phyloP scores from a whole-genome alignment of 2,797 vertebrate species.

The Amazonetta brasiliensis region DNA sequence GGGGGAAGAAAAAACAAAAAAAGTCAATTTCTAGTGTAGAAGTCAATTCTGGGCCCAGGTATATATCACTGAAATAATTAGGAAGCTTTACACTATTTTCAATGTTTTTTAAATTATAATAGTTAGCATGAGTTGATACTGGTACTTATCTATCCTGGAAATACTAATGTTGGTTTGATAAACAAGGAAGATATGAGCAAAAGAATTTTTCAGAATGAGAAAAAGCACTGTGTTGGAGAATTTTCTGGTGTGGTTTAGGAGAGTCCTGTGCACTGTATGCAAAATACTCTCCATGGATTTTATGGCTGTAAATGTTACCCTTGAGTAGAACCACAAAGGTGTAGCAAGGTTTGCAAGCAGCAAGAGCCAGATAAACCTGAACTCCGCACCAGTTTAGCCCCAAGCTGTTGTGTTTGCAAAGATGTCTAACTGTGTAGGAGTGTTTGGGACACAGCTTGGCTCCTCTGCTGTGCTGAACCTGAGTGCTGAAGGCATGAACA shows the following conservation, averaged over 20 bases:
- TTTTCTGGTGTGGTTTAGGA: not conserved
- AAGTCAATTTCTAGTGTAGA: not conserved
- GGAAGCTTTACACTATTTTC: not conserved
- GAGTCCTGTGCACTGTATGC: not conserved
- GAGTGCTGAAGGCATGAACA: accelerated
- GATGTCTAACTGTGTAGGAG: accelerated
- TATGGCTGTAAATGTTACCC: not conserved
- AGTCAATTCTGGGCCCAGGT: not conserved
- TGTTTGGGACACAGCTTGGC: not conserved
- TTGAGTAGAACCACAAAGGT: not conserved
- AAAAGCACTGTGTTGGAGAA: not conserved
- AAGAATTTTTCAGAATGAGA: not conserved
- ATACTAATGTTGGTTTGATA: not conserved
- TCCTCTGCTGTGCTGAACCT: not conserved
- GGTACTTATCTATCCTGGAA: not conserved
- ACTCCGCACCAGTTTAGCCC: not conserved
- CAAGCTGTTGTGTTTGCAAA: not conserved
- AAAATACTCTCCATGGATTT: not conserved
- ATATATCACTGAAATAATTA: not conserved
- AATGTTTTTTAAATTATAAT: not conserved
- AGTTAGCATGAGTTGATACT: not conserved
- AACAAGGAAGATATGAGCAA: not conserved
- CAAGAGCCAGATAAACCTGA: not conserved
- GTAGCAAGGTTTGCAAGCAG: not conserved
- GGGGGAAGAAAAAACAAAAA: no score